These are phyloP conservation scores for Chamaetylas fuelleborni DNA, from an alignment of 2,113 vertebrate genomes.

Conservation along the genomic window DNA sequence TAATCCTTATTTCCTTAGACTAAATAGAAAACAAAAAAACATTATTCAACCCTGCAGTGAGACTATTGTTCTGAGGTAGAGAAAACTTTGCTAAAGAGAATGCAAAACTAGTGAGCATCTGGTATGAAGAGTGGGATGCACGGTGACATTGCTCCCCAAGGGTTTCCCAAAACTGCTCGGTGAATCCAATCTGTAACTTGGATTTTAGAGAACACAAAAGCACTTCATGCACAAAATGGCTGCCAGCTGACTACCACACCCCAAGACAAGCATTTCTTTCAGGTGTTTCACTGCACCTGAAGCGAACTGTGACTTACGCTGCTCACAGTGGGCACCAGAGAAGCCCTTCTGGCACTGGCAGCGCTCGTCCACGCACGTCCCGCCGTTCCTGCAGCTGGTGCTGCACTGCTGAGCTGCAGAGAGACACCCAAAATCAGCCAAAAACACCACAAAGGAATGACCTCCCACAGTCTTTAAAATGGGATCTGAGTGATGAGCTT, in stretches of 20 bases:
- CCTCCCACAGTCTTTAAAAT: not conserved
- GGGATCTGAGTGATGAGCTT: not conserved
- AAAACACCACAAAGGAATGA: not conserved
- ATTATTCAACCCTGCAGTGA: not conserved
- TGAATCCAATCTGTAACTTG: not conserved
- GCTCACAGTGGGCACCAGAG: slow-evolving; percentile 78
- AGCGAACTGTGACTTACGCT: slow-evolving; percentile 73
- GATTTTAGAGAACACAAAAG: not conserved
- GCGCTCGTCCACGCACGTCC: slow-evolving; percentile 70
- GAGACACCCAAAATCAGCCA: not conserved
- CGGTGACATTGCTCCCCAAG: not conserved
- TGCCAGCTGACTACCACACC: not conserved
- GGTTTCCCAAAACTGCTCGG: not conserved
- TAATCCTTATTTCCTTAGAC: not conserved
- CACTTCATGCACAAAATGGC: not conserved
- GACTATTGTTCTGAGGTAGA: not conserved
- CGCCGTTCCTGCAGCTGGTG: slow-evolving; percentile 81
- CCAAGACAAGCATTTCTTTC: not conserved
- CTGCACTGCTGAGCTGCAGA: slow-evolving; percentile 79
- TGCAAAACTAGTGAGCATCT: not conserved
- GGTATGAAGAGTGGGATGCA: not conserved
- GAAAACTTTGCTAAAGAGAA: not conserved
- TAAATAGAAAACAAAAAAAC: not conserved
- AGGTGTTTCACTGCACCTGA: not conserved
- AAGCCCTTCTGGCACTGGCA: slow-evolving; percentile 85